Evolutionary conservation across 1,140 invertebrate species (phyloP).

Genomic region (Trichonephila clavipes): DNA sequence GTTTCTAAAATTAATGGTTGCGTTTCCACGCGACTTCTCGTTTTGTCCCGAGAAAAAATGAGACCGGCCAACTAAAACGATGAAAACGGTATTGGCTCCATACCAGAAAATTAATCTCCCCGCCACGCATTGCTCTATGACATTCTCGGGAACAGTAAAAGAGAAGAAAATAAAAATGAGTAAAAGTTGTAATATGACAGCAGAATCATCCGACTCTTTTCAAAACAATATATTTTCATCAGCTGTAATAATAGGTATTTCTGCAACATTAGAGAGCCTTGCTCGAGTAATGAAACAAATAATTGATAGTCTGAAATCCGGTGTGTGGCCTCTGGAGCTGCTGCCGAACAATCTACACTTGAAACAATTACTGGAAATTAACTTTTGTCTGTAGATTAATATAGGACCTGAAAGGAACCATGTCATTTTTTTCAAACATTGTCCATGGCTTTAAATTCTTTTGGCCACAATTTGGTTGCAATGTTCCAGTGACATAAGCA

Average conservation of each 20-base stretch:
- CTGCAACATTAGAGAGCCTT: neutral
- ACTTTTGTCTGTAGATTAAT: neutral
- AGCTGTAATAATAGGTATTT: slow-evolving; percentile 14
- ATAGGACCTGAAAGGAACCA: neutral
- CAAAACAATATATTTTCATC: slow-evolving; percentile 36
- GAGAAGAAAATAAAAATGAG: neutral
- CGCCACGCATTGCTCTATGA: neutral
- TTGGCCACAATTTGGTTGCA: too few relatives aligned
- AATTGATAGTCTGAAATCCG: neutral
- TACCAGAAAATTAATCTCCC: slow-evolving; percentile 42
- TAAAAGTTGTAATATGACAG: neutral
- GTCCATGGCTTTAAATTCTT: neutral
- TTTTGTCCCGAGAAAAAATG: slow-evolving; percentile 17
- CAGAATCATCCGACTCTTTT: slow-evolving; percentile 24
- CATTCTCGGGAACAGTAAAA: neutral
- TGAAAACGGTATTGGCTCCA: slow-evolving; percentile 41
- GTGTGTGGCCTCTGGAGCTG: neutral
- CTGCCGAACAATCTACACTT: neutral
- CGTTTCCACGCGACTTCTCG: slow-evolving; percentile 34
- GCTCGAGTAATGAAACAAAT: slow-evolving; percentile 29
- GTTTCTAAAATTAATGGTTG: slow-evolving; percentile 12
- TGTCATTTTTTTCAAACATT: neutral
- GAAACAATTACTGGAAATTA: neutral
- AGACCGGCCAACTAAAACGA: neutral
- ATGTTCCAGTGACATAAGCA: too few relatives aligned